Percentiles rank a stretch among this genome's conserved stretches.
Conservation (phyloP, 2,797 vertebrate genomes). For the Myotis findleyi region DNA sequence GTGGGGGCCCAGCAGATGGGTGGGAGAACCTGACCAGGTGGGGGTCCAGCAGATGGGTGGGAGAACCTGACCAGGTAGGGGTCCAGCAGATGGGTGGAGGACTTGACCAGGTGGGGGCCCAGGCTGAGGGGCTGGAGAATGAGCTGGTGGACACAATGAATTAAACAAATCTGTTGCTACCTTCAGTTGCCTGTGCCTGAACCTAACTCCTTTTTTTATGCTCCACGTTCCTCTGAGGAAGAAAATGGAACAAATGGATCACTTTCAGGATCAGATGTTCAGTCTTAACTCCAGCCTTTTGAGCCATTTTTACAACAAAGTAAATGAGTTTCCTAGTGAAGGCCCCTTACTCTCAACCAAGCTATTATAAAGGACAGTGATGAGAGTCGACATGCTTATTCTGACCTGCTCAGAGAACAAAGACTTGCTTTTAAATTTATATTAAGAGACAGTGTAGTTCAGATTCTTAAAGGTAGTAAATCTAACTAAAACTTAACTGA, state of each 20-base stretch:
- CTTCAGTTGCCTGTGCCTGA: background rate
- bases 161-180: background rate
- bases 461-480: background rate
- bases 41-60: too few relatives aligned
- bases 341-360: rapidly evolving
- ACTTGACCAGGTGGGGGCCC: background rate
- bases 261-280: background rate
- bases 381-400: rapidly evolving
- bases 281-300: too few relatives aligned
- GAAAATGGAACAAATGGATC: rapidly evolving
- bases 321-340: background rate
- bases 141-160: background rate
- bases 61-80: too few relatives aligned
- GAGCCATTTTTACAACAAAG: background rate
- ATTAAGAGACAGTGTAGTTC: too few relatives aligned
- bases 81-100: background rate
- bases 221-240: background rate
- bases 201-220: rapidly evolving
- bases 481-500: background rate
- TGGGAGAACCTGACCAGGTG: too few relatives aligned
- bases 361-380: background rate
- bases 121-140: too few relatives aligned
- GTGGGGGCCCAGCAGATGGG: too few relatives aligned
- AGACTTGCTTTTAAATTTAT: background rate
- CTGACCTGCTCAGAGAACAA: background rate